Conservation (phyloP, 2,888 invertebrate species). For the Drosophila histrio region DNA sequence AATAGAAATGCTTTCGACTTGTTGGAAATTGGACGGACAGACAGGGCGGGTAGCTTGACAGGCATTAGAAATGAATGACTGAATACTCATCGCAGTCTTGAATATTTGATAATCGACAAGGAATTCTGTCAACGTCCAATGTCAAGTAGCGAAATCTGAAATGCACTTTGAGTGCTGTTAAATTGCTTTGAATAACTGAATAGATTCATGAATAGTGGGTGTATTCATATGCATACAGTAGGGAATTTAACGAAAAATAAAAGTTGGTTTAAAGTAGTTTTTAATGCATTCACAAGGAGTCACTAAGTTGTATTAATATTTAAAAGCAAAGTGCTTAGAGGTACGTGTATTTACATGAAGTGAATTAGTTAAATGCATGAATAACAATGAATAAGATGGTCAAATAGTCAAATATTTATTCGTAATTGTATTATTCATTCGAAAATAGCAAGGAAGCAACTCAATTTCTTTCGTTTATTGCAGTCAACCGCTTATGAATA, state of each 20-base stretch:
- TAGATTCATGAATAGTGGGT: not conserved
- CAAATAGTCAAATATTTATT: not conserved
- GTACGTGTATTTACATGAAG: not conserved
- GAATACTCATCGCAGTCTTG: not conserved
- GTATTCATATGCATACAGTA: not conserved
- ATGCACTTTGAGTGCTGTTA: constrained; percentile 11
- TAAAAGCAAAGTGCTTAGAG: no score
- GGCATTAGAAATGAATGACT: constrained; percentile 8
- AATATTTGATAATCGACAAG: constrained; percentile 10
- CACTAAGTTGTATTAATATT: not conserved
- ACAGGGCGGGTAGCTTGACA: not conserved
- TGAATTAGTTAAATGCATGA: not conserved
- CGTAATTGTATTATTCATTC: not conserved
- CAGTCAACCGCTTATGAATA: not conserved
- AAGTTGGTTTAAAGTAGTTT: not conserved
- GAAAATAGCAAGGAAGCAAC: not conserved
- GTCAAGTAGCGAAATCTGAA: not conserved
- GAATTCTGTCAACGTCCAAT: not conserved
- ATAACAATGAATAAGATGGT: not conserved
- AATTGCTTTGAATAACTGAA: constrained; percentile 3
- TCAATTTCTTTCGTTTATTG: not conserved
- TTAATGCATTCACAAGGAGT: not conserved
- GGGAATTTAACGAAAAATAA: not conserved
- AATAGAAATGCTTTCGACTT: constrained; percentile 9
- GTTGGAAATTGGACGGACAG: not conserved